A percentile compares a stretch with the other conserved stretches of the same genome.
phyloP scores from a whole-genome alignment of 2,797 vertebrate genomes.

The Gephyroberyx darwinii region DNA sequence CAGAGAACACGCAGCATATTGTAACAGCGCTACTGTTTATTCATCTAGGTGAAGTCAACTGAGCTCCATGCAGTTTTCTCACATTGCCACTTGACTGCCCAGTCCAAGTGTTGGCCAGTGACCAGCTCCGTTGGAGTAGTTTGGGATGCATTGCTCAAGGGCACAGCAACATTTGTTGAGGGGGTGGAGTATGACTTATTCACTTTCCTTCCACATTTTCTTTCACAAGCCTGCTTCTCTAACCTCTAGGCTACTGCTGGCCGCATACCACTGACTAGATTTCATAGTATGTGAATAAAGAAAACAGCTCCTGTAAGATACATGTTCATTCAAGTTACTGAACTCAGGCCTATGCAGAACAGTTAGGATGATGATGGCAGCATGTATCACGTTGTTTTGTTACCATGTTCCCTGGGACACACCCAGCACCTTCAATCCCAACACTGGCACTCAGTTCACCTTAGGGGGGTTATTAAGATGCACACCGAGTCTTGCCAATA shows the following conservation, averaged over 20 bases:
- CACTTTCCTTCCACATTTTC: too few relatives aligned
- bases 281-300: neutral
- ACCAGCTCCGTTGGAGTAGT: too few relatives aligned
- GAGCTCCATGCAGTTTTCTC: too few relatives aligned
- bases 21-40: neutral
- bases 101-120: too few relatives aligned
- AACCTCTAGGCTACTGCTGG: too few relatives aligned
- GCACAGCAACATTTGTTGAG: neutral
- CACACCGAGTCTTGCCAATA: neutral
- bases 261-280: neutral
- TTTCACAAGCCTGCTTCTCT: too few relatives aligned
- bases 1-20: slow-evolving; percentile 12
- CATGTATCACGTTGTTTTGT: slow-evolving; percentile 20
- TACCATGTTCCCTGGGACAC: slow-evolving; percentile 1
- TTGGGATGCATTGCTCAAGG: neutral
- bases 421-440: neutral
- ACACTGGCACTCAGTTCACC: neutral
- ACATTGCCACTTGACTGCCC: too few relatives aligned
- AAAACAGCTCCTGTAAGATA: slow-evolving; percentile 7
- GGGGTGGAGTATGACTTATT: too few relatives aligned
- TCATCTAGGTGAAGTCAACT: too few relatives aligned
- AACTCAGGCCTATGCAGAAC: slow-evolving; percentile 11
- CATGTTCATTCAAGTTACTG: slow-evolving; percentile 42
- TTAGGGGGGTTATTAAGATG: neutral
- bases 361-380: slow-evolving; percentile 14